These are phyloP conservation scores for Chaetops frenatus DNA, from an alignment of 2,113 vertebrate genomes.

Conservation along the genomic window DNA sequence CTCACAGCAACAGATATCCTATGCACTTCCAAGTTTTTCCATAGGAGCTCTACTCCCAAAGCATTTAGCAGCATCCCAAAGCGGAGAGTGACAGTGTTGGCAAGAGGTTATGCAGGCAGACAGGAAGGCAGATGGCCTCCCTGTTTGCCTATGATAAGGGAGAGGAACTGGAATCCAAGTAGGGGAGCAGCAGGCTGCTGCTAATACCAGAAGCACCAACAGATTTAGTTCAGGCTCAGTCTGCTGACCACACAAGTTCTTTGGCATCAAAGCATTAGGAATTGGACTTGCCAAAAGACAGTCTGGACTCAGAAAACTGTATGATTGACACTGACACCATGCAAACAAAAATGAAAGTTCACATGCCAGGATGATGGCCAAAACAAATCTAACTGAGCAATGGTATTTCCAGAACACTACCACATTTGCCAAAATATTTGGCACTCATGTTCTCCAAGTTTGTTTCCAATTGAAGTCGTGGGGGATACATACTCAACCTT, in stretches of 20 bases:
- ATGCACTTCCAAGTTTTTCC: background rate
- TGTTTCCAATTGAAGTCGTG: background rate
- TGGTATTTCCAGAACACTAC: background rate
- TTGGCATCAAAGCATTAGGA: background rate
- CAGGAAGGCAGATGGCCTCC: background rate
- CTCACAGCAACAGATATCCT: background rate
- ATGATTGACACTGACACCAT: background rate
- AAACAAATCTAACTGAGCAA: background rate
- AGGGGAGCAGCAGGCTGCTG: background rate
- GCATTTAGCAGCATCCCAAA: background rate
- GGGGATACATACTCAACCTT: background rate
- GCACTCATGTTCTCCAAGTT: fast-evolving
- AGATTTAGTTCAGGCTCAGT: background rate
- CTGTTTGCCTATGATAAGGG: background rate
- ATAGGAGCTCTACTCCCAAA: background rate
- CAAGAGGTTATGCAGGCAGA: background rate
- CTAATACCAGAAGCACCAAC: background rate
- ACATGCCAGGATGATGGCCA: background rate
- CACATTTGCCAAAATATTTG: background rate
- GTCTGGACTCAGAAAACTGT: background rate
- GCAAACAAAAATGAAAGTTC: background rate
- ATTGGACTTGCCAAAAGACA: background rate
- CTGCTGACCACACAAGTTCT: background rate
- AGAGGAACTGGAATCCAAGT: background rate
- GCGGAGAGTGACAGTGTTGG: background rate